These are phyloP conservation scores for Drosophila affinis DNA, from an alignment of 2,888 invertebrate species.

Conservation along the genomic window DNA sequence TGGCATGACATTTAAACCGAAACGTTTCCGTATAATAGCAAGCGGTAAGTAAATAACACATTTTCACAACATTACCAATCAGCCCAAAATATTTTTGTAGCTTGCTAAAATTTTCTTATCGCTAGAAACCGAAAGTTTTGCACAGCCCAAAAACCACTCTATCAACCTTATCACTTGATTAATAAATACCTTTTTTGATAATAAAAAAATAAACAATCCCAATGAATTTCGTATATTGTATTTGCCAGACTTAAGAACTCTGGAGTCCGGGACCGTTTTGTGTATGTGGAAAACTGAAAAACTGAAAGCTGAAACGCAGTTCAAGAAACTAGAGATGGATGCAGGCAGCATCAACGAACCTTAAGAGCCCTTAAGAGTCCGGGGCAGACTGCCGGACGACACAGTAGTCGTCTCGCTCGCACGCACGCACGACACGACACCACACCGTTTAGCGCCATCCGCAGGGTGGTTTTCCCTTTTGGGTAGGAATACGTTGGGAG, in stretches of 20 bases:
- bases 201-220: not conserved
- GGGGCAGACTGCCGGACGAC: not conserved
- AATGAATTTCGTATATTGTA: not conserved
- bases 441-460: not conserved
- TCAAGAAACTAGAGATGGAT: constrained; percentile 57
- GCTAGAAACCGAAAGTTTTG: not conserved
- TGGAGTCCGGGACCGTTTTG: not conserved
- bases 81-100: not conserved
- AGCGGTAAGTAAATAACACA: not conserved
- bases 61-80: not conserved
- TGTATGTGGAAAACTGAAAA: constrained; percentile 37
- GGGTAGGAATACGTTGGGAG: constrained; percentile 23
- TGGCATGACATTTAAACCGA: too few relatives aligned
- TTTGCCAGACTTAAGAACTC: not conserved
- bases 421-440: constrained; percentile 24
- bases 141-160: not conserved
- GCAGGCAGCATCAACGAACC: constrained; percentile 59
- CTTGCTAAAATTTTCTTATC: not conserved
- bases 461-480: constrained; percentile 53
- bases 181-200: constrained; percentile 13
- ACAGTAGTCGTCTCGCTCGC: constrained; percentile 49
- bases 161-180: constrained; percentile 10
- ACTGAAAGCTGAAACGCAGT: constrained; percentile 55
- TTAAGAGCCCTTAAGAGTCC: constrained; percentile 53
- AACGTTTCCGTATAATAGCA: not conserved